These are phyloP conservation scores for Colius striatus DNA, from an alignment of 2,113 vertebrate species.

Conservation along the genomic window DNA sequence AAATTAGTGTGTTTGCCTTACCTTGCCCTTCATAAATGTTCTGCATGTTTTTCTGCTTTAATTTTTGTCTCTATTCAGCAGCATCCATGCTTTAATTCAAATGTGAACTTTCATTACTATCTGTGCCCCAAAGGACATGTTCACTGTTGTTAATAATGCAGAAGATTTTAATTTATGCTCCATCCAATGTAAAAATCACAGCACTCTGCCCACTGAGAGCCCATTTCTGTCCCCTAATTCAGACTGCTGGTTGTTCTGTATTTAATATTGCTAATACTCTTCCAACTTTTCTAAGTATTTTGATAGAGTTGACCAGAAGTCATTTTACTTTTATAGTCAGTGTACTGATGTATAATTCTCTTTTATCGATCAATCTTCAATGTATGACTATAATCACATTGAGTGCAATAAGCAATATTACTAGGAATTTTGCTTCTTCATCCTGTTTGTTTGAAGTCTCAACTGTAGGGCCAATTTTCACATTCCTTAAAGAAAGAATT, in stretches of 20 bases:
- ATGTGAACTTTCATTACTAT: constrained; percentile 44
- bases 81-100: background rate
- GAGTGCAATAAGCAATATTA: constrained; percentile 45
- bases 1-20: background rate
- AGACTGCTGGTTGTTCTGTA: background rate
- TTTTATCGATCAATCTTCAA: constrained; percentile 25
- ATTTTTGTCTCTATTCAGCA: background rate
- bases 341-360: constrained; percentile 32
- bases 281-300: constrained; percentile 11
- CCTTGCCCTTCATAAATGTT: background rate
- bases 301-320: constrained; percentile 43
- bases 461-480: constrained; percentile 67
- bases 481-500: constrained; percentile 71
- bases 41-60: background rate
- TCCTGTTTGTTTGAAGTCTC: constrained; percentile 63
- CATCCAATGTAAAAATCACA: constrained; percentile 33
- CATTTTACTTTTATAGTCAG: constrained; percentile 37
- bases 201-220: background rate
- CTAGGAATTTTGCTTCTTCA: constrained; percentile 43
- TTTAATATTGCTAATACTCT: background rate
- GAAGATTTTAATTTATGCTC: constrained; percentile 56
- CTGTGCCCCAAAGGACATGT: background rate
- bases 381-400: background rate
- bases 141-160: constrained; percentile 55
- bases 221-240: background rate